phyloP scores from a whole-genome alignment of 1,140 invertebrate genomes.

The Condylostylus longicornis region DNA sequence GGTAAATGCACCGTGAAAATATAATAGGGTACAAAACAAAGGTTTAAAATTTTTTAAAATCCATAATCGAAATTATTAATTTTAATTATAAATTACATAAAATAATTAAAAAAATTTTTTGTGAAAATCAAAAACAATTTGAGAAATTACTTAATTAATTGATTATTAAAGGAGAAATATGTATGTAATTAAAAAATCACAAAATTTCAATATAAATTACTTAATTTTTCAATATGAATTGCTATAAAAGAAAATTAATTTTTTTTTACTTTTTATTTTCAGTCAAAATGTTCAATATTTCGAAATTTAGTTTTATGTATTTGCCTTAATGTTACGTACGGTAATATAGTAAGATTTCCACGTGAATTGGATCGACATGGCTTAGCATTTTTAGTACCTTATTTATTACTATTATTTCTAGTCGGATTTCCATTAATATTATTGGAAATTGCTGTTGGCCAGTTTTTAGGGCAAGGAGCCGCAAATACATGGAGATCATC shows the following conservation, averaged over 20 bases:
- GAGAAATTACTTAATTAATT: too few species aligned
- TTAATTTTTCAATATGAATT: not conserved
- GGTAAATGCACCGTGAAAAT: too few species aligned
- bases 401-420: conserved; percentile 28
- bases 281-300: conserved; percentile 33
- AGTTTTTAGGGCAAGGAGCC: conserved; percentile 30
- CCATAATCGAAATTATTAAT: too few species aligned
- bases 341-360: conserved; percentile 31
- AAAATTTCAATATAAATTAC: not conserved
- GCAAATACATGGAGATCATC: conserved; percentile 31
- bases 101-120: too few species aligned
- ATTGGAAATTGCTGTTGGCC: conserved; percentile 29
- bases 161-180: too few species aligned
- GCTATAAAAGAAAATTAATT: too few species aligned
- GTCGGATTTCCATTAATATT: conserved; percentile 30
- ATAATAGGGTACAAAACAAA: too few species aligned
- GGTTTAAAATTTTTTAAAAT: too few species aligned
- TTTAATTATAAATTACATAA: too few species aligned
- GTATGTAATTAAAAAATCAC: not conserved
- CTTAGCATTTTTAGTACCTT: conserved; percentile 28
- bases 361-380: conserved; percentile 29
- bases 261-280: conserved; percentile 9
- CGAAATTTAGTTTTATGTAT: conserved; percentile 29
- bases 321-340: conserved; percentile 30
- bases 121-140: too few species aligned